These are phyloP conservation scores for Temnothorax rugatulus DNA, from an alignment of 2,888 invertebrate species.

Conservation along the genomic window DNA sequence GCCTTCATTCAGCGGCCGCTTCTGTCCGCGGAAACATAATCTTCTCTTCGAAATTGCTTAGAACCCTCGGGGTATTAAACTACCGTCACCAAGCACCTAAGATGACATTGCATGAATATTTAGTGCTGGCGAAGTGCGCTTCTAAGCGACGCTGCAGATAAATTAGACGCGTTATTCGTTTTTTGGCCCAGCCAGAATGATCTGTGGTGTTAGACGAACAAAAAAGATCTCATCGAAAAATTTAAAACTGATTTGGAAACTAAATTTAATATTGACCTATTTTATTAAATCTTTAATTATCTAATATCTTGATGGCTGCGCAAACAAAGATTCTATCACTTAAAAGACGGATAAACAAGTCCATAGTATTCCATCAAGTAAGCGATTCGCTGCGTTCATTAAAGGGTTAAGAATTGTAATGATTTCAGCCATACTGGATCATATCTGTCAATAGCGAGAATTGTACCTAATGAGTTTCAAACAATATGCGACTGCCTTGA, in stretches of 20 bases:
- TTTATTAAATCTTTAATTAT: not conserved
- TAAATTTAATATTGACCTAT: not conserved
- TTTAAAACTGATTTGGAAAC: not conserved
- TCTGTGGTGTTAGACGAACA: not conserved
- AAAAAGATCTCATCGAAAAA: not conserved
- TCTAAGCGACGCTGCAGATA: slow-evolving; percentile 57
- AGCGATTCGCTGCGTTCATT: not conserved
- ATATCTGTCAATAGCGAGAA: not conserved
- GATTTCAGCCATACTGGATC: not conserved
- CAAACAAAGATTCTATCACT: not conserved
- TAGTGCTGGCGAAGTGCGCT: slow-evolving; percentile 61
- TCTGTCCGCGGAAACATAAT: slow-evolving; percentile 73
- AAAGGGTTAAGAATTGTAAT: not conserved
- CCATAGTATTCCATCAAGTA: not conserved
- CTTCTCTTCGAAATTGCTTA: slow-evolving; percentile 75
- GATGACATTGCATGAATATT: slow-evolving; percentile 72
- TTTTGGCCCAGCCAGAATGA: not conserved
- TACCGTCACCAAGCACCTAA: slow-evolving; percentile 24
- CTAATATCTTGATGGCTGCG: not conserved
- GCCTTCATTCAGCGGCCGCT: slow-evolving; percentile 64
- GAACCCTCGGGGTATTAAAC: slow-evolving; percentile 64
- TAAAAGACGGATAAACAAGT: not conserved
- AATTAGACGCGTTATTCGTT: slow-evolving; percentile 53
- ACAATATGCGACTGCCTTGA: not conserved
- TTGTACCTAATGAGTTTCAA: slow-evolving; percentile 17